phyloP scores from a whole-genome alignment of 2,888 invertebrate genomes.

The Caenorhabditis auriculariae region DNA sequence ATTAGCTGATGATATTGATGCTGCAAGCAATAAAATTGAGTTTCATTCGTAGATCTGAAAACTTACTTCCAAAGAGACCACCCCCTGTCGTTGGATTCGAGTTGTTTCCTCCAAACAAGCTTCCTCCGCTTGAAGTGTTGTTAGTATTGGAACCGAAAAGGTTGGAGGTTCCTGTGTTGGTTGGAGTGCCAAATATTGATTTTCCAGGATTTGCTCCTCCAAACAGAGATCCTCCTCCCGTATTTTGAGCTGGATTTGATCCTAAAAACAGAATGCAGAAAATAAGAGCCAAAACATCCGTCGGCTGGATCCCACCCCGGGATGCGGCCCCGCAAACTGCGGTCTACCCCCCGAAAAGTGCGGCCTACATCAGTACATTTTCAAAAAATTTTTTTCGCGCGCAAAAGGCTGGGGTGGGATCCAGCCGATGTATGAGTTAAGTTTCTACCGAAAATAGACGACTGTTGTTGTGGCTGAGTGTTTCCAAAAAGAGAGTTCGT shows the following conservation, averaged over 20 bases:
- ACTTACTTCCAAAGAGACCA: conserved; percentile 11
- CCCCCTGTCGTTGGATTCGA: conserved; percentile 3
- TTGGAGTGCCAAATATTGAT: conserved; percentile 16
- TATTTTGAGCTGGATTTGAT: too few relatives aligned
- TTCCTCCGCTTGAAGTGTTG: conserved; percentile 63
- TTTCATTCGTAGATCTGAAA: background rate
- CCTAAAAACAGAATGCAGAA: background rate
- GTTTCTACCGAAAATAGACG: conserved; percentile 11
- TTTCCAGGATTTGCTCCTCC: conserved; percentile 13
- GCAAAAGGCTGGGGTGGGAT: too few relatives aligned
- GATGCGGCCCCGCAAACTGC: too few relatives aligned
- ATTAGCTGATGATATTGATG: conserved; percentile 49
- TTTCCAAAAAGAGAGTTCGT: too few relatives aligned
- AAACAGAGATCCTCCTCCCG: conserved; percentile 25
- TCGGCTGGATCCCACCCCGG: too few relatives aligned
- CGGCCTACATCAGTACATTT: too few relatives aligned
- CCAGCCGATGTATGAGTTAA: too few relatives aligned
- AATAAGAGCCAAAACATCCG: background rate
- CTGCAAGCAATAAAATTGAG: background rate
- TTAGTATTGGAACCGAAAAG: conserved; percentile 2
- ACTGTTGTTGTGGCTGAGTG: too few relatives aligned
- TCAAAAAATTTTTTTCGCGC: too few relatives aligned
- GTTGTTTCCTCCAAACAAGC: conserved; percentile 9
- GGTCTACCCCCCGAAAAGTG: too few relatives aligned
- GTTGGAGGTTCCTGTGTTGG: background rate